Base-by-base conservation (phyloP, 2,797 vertebrate genomes). In the Limnodromus scolopaceus region DNA sequence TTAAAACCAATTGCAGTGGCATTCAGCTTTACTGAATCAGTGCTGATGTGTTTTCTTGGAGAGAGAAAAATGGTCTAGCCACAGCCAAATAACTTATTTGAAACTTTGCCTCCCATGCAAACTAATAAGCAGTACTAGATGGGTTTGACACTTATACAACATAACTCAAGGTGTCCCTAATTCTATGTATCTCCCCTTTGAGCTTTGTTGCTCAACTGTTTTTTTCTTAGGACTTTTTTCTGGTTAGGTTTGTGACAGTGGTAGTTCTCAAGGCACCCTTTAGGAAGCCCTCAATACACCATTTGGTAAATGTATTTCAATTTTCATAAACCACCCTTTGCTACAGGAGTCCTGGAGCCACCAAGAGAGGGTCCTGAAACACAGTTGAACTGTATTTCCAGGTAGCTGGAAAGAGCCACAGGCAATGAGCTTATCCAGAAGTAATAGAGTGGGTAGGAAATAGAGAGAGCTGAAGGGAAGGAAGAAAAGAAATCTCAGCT, bases 1-100 rank as follows among this genome's bases (percentile, higher is more conserved):
- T 82, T 55, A 68, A 94, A 90, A 85, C 51, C 51, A 72, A 19
- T 72, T 49, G 27, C 53, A 66, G 76, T 1, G 5, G 76, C 80
- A 54, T 16, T 17, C 38, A 72, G 46, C 60, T 86, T 79, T 75
- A 77, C 87, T 95, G 77, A 96, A 66, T 94, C 90, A 92, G 83
- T 78, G 86, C 66, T 94, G 71, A 88, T 84, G 66, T 72, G 66
- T 87, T 93, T 95, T 88, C 93, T 86, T 89, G 85, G 83, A 95
- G 76, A 30, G 6, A 94, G 65, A 83, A 75, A 91, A 95, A 94
- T 9, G 18, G 43, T 32, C 79, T 68, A 43, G 54, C 76, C 78
- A 48, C 53, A 88, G 92, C 72, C 94, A 92, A 89, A 82, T 28
- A 77, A 68, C 45, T 92, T 93, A 85, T 17, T 84, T 76, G 70